Evolutionary conservation across 2,113 vertebrate genomes (phyloP).

Genomic region (Tragelaphus buxtoni): DNA sequence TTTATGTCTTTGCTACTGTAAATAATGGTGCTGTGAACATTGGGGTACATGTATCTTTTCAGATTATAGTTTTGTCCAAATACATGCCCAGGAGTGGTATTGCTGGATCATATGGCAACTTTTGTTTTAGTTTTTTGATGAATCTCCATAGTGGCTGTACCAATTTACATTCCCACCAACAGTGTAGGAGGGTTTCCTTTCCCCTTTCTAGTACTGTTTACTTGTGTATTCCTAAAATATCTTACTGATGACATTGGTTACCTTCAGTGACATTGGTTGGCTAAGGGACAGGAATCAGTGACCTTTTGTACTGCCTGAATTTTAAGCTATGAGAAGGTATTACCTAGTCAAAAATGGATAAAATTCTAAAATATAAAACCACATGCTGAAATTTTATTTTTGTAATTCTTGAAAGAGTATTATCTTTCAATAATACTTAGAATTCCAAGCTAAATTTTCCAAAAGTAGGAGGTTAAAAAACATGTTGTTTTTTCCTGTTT

Average conservation of each 20-base stretch:
- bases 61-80: background rate
- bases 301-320: slow-evolving; percentile 16
- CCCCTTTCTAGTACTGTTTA: background rate
- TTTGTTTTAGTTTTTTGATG: background rate
- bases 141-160: background rate
- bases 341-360: background rate
- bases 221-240: background rate
- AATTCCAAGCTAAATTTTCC: slow-evolving; percentile 36
- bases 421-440: background rate
- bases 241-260: background rate
- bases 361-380: slow-evolving; percentile 18
- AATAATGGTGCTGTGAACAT: background rate
- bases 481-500: slow-evolving; percentile 34
- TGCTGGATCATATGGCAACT: background rate
- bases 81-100: background rate
- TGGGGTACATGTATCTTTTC: background rate
- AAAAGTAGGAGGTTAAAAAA: slow-evolving; percentile 32
- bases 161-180: background rate
- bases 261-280: background rate
- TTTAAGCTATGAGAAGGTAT: background rate
- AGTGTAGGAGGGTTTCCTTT: background rate
- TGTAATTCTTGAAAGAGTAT: slow-evolving; percentile 19
- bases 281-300: background rate
- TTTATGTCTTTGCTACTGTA: background rate
- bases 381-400: slow-evolving; percentile 22